phyloP scores from a whole-genome alignment of 2,113 vertebrate species.

The Mus pahari region DNA sequence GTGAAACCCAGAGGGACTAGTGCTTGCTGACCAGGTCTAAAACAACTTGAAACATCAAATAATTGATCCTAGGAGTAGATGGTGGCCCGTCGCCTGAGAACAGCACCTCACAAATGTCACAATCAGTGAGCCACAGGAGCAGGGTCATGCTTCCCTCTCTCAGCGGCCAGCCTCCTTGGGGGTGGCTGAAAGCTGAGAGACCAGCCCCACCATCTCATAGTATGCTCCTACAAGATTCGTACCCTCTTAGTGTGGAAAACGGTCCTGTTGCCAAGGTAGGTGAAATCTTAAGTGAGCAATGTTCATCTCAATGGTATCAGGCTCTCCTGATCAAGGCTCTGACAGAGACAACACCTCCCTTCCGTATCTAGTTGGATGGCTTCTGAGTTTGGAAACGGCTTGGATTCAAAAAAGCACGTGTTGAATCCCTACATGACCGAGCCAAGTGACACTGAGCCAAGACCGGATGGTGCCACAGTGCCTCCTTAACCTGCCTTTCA shows the following conservation, averaged over 20 bases:
- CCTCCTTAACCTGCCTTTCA: background rate
- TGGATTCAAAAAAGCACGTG: background rate
- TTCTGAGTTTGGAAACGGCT: background rate
- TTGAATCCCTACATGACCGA: background rate
- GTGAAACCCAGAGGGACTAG: background rate
- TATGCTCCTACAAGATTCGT: background rate
- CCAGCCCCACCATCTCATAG: background rate
- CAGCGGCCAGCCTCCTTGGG: background rate
- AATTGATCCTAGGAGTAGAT: background rate
- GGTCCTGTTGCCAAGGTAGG: no score
- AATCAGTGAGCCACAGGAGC: rapidly evolving
- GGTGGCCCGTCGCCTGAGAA: background rate
- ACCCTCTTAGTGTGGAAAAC: background rate
- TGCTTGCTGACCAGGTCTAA: background rate
- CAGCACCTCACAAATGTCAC: no score
- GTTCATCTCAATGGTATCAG: no score
- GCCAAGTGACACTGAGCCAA: background rate
- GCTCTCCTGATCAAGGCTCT: background rate
- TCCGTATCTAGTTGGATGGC: background rate
- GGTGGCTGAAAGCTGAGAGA: no score
- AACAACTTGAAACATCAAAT: background rate
- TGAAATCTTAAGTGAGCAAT: no score
- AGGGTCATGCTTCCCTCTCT: no score
- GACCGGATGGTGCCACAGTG: rapidly evolving
- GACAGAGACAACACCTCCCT: rapidly evolving